Evolutionary conservation across 2,113 vertebrate species (phyloP), one percentile per base, ranked within the genome.

Genomic region (Nerophis ophidion): DNA sequence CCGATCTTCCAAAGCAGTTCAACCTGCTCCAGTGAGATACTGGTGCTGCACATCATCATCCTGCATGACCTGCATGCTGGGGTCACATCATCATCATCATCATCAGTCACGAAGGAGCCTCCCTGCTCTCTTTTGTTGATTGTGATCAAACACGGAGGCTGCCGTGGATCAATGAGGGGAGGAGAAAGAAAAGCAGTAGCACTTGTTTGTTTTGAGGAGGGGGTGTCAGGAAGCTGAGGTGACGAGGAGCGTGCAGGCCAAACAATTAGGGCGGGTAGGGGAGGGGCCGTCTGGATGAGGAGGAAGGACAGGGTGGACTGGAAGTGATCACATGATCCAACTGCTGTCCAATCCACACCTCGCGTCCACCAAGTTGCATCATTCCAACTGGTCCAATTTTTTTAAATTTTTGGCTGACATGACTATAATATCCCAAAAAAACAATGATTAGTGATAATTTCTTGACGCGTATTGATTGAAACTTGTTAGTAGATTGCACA

Each of bases 201-300:
- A 14, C 61, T 72, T 85, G 87, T 86, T 86, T 84, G 58, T 75
- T 68, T 75, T 66, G 47, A 61, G 50, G 60, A 19, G 51, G 63
- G 68, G 52, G 57, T 56, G 65, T 70, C 77, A 89, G 86, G 86
- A 89, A 86, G 72, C 70, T 65, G 59, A 82, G 77, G 84, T 77
- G 81, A 81, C 74, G 66, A 66, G 60, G 63, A 45, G 48, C 52
- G 50, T 53, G 34, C 67, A 74, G 34, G 61, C 70, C 66, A 74
- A 74, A 68, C 75, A 79, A 71, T 69, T 74, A 68, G n/a, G 61
- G 26, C 63, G 58, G 55, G 48, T 34, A 11, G 55, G 58, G 16
- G 68, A 72, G 65, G 50, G 66, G 50, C 69, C 54, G 63, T 76
- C 77, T 79, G 72, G 63, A 77, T 44, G 59, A 65, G 65, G 68